These are phyloP conservation scores for Shinisaurus crocodilurus DNA, from an alignment of 2,113 vertebrate species.

Conservation along the genomic window DNA sequence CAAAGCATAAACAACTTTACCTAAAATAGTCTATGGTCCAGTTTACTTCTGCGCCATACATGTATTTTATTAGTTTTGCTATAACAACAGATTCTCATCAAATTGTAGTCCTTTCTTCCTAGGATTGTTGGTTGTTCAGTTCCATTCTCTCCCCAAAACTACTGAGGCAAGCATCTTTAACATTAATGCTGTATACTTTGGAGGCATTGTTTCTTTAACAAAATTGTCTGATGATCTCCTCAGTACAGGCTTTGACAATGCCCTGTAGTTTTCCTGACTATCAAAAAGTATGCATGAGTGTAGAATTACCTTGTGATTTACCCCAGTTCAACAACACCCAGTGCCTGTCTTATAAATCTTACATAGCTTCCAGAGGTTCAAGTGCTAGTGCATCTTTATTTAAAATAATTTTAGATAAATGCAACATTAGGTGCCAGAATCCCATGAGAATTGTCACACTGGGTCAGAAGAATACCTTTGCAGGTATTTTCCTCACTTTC, in stretches of 20 bases:
- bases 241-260: background rate
- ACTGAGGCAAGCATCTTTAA: background rate
- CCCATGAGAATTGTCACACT: background rate
- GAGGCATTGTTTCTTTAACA: background rate
- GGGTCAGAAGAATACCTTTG: background rate
- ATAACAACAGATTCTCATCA: background rate
- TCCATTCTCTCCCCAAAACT: background rate
- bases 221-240: background rate
- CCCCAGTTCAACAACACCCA: background rate
- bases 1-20: background rate
- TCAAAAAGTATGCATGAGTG: too few species aligned
- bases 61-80: background rate
- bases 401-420: background rate
- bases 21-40: background rate
- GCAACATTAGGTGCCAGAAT: background rate
- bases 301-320: background rate
- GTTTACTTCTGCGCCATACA: background rate
- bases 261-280: background rate
- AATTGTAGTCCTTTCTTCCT: background rate
- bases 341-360: background rate
- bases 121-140: background rate
- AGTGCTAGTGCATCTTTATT: background rate
- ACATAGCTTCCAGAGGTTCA: background rate
- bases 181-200: background rate
- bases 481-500: background rate